Percentiles rank a stretch among this genome's conserved stretches.
Conservation (phyloP, 1,140 invertebrate genomes). For the Drosophila suzukii region DNA sequence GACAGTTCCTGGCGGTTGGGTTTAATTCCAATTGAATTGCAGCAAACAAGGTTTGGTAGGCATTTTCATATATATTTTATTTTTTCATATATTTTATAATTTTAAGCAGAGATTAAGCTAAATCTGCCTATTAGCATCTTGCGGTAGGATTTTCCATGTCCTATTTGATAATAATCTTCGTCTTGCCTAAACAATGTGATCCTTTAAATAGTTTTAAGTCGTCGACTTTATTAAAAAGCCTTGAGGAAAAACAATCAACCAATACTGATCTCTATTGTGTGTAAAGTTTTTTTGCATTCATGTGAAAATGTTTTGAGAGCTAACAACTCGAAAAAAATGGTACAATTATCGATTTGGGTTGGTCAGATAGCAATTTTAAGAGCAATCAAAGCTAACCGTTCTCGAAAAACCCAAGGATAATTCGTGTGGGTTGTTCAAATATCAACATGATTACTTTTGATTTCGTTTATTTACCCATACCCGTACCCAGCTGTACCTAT, state of each 20-base stretch:
- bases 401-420: constrained; percentile 51
- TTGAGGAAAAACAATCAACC: too few species aligned
- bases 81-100: too few species aligned
- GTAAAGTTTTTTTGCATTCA: too few species aligned
- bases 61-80: background rate
- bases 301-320: background rate
- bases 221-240: too few species aligned
- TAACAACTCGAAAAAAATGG: background rate
- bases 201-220: too few species aligned
- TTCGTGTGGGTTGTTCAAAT: constrained; percentile 61
- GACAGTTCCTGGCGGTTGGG: constrained; percentile 24
- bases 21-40: constrained; percentile 68
- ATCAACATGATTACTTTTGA: constrained; percentile 77
- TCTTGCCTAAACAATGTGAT: too few species aligned
- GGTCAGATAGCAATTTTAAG: constrained; percentile 22
- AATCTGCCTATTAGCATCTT: too few species aligned
- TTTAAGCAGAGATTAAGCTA: too few species aligned
- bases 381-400: constrained; percentile 39
- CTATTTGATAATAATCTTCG: too few species aligned
- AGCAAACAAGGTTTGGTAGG: constrained; percentile 45
- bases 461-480: constrained; percentile 58
- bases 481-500: constrained; percentile 34
- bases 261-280: too few species aligned
- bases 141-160: too few species aligned
- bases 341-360: background rate